Evolutionary conservation across 2,888 invertebrate species (phyloP).

Genomic region (Drosophila nigricruria): DNA sequence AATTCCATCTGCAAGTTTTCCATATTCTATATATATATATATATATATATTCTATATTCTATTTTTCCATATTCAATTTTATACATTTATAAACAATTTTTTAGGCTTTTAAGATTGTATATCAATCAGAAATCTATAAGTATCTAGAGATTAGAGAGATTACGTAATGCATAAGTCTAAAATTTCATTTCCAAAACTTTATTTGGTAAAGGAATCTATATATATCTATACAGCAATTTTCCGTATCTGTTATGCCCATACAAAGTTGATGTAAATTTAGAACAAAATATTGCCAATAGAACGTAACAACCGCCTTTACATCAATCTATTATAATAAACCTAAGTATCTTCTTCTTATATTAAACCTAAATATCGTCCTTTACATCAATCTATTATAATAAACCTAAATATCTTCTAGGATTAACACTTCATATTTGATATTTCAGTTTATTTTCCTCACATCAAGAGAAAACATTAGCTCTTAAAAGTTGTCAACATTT

Average conservation of each 20-base stretch:
- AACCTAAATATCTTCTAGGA: neutral
- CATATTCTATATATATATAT: no score
- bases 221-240: no score
- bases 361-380: no score
- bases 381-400: neutral
- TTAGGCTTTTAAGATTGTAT: no score
- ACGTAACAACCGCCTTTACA: no score
- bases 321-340: neutral
- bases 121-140: no score
- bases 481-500: constrained; percentile 1
- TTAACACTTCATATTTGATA: neutral
- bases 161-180: neutral
- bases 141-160: no score
- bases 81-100: neutral
- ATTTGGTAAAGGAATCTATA: no score
- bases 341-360: neutral
- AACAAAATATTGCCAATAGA: neutral
- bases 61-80: neutral
- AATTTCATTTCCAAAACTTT: neutral
- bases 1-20: neutral
- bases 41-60: no score
- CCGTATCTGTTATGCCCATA: no score
- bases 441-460: neutral
- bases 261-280: neutral
- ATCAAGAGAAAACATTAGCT: neutral